Evolutionary conservation across 2,113 vertebrate species (phyloP), one percentile per base, ranked within the genome.

Genomic region (Boulengeromyrus knoepffleri): DNA sequence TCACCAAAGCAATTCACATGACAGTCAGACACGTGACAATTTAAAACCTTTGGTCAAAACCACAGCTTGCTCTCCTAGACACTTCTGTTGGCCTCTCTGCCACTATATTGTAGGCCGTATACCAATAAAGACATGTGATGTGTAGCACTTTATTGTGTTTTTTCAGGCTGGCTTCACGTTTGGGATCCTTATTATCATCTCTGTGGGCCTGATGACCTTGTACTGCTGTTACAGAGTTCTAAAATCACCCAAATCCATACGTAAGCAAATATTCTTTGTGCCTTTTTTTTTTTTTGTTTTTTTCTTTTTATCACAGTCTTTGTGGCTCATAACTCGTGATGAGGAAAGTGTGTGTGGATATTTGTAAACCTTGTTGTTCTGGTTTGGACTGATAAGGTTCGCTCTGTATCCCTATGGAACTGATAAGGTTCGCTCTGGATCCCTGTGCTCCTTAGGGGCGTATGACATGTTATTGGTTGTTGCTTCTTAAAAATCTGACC

Each of bases 221-320:
- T 99, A 99, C 94, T 99, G 98, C 92, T 99, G 98, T 94, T 98
- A 97, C 92, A 94, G 98, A 91, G 96, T 99, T 84, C 95, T 99
- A 91, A 97, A 97, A 92, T 99, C 98, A n/a, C 96, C 96, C 80
- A 95, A 96, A 89, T 94, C 94, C 89, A 98, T 99, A 96, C 88
- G 99, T 99, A 95, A 97, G 98, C 91, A 53, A 42, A 88, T 12
- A 21, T 10, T 36, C 31, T 85, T 66, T 66, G 9, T 46, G 6
- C 52, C n/a, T 31, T 70, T 27, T 27, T 70, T 12, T 10, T 66
- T 66, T n/a, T 27, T 27, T 66, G 31, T n/a, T n/a, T n/a, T n/a
- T 27, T 70, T 66, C 24, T 66, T 49, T 3, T 56, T 21, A 58
- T 45, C 31, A 5, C 39, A 21, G 13, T 13, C 9, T 9, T 7